Percentiles rank a stretch among this genome's conserved stretches.
These are phyloP conservation scores for Leucopsar rothschildi DNA, from an alignment of 2,113 vertebrate species.

Conservation along the genomic window DNA sequence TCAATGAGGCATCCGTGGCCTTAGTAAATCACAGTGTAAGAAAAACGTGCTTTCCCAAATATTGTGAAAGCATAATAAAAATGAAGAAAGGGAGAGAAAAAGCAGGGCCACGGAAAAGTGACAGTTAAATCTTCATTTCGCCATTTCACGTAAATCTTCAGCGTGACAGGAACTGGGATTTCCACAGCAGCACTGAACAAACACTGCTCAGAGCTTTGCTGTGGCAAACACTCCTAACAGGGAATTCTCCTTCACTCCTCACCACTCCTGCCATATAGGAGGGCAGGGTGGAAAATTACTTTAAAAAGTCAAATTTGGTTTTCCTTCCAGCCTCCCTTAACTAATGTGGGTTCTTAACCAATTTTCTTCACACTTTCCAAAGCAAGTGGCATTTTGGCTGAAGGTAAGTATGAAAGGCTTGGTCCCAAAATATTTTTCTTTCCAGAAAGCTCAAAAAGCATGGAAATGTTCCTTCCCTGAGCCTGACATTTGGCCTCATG, in stretches of 20 bases:
- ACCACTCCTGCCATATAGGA: neutral
- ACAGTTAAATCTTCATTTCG: neutral
- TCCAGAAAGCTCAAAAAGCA: neutral
- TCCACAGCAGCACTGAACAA: neutral
- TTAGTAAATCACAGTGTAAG: neutral
- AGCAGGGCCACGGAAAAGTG: neutral
- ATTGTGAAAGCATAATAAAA: neutral
- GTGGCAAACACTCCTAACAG: neutral
- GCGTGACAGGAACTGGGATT: neutral
- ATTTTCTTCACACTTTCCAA: constrained; percentile 33
- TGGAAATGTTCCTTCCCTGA: neutral
- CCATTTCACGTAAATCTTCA: neutral
- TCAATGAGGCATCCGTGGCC: neutral
- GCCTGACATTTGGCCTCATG: neutral
- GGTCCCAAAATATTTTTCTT: neutral
- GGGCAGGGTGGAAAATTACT: constrained; percentile 7
- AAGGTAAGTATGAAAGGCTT: neutral
- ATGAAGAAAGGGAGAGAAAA: neutral
- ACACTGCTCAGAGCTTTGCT: neutral
- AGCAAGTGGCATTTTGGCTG: neutral
- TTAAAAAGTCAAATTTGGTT: neutral
- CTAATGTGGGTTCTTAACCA: neutral
- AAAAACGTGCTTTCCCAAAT: neutral
- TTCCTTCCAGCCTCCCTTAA: neutral
- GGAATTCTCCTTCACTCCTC: neutral